Evolutionary conservation across 1,140 invertebrate species (phyloP), one percentile per base, ranked within the genome.

Genomic region (Acromyrmex heyeri): DNA sequence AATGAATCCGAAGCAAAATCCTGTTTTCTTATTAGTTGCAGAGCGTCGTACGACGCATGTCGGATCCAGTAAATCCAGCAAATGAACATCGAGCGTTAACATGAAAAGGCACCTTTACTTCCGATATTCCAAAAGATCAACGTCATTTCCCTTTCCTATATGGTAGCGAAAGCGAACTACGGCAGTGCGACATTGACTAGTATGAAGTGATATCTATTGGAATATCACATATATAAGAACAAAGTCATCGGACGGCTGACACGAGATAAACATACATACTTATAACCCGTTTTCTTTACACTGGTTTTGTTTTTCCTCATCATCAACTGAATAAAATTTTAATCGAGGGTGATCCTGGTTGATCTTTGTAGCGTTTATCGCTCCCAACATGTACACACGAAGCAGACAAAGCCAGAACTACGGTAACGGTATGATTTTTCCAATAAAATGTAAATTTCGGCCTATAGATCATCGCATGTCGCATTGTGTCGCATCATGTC

Each of bases 331-430:
- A 59, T 6, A 6, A 2, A 59, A 7, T 24, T 59, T 72, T 53
- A 72, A 30, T 6, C 16, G 24, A 72, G 44, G 21, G 5, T 14
- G 21, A 48, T 38, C 34, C 6, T 8, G 21, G 8, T 10, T 10
- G 38, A 10, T 27, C n/a, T 7, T 2, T 14, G 5, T 18, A 61
- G 2, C 69, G 27, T 0, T 18, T 69, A 44, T 27, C 44, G 34
- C 27, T 10, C 3, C 6, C 12, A 90, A 86, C 21, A 94, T 94
- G 93, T 93, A 91, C 64, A 90, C 92, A 2, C 92, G 93, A 85
- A 93, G 87, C 78, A 92, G 93, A 10, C 91, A 89, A 86, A 92
- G 59, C 65, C 93, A 93, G 86, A 88, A 77, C 86, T 94, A 91
- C 65, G 48, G 79, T n/a, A 91, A 90, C 67, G 88, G 93, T 94